Evolutionary conservation across 2,888 invertebrate genomes (phyloP), one percentile per base, ranked within the genome.

Genomic region (Plagodis dolabraria): DNA sequence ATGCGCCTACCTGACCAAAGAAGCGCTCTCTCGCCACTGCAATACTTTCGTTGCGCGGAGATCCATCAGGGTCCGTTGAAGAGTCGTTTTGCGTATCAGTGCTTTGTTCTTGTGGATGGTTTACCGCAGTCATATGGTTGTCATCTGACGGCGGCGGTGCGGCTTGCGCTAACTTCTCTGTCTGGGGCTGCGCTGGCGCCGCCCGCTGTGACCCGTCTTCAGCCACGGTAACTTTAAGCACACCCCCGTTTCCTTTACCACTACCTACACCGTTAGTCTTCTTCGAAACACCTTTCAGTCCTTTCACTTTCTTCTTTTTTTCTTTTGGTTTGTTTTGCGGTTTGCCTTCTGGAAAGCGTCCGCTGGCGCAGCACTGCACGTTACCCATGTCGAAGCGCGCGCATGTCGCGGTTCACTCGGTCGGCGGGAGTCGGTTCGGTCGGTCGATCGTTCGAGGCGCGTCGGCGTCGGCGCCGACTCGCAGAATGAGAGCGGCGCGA

Each of bases 291-390:
- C 80, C 81, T 66, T 81, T 81, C 47, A 79, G 74, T 72, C 72
- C 78, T 70, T 77, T 79, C 44, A 66, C 56, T 66, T 84, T 84
- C 50, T 80, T 75, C 63, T 83, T 86, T 70, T 88, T 87, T 64
- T 76, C 85, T 71, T 89, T 89, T 57, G 80, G 81, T 67, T 88
- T 87, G 65, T 83, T 88, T 54, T 82, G 83, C 74, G 78, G 75
- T 69, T 88, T 89, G 77, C 86, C 87, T 74, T 86, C 79, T 74
- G 75, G 82, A 78, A 87, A 86, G 82, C 87, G 89, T 82, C 87
- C 87, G 84, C 86, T 89, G 80, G 90, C 89, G 91, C 92, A 92
- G 87, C 92, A 92, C 87, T 92, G 92, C 92, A 91, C 92, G 78
- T 92, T 92, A 89, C 92, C 92, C 92, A 92, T 92, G 85, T 82